Percentiles rank a stretch among this genome's conserved stretches.
phyloP scores from a whole-genome alignment of 2,113 vertebrate species.

The Grantiella picta region DNA sequence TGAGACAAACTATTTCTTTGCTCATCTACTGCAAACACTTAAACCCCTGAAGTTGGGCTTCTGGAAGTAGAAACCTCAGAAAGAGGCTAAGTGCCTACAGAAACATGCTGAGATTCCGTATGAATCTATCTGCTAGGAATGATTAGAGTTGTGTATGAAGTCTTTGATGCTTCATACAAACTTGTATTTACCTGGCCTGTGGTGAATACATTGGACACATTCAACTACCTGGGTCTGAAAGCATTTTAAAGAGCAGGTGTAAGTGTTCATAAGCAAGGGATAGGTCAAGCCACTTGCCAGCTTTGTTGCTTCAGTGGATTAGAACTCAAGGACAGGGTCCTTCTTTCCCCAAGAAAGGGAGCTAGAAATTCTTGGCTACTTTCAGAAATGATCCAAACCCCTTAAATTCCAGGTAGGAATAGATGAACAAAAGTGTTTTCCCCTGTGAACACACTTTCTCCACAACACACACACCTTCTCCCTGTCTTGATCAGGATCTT shows the following conservation, averaged over 20 bases:
- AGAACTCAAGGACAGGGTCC: background rate
- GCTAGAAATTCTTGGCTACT: background rate
- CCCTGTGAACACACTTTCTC: background rate
- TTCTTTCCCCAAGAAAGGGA: background rate
- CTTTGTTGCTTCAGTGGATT: background rate
- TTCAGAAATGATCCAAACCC: background rate
- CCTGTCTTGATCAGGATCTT: background rate
- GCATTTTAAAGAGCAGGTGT: background rate
- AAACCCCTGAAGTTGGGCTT: background rate
- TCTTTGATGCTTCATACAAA: background rate
- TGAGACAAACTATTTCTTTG: background rate
- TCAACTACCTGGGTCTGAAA: background rate
- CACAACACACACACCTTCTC: background rate
- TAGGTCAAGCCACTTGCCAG: background rate
- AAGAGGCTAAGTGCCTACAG: background rate
- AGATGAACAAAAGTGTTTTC: background rate
- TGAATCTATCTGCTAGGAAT: background rate
- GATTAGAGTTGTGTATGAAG: too few species aligned
- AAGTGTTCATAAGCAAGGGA: background rate
- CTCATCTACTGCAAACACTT: background rate
- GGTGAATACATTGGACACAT: background rate
- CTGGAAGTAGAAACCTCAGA: background rate
- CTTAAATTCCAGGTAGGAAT: background rate
- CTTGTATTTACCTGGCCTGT: background rate
- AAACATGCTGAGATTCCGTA: background rate